A percentile compares a stretch with the other conserved stretches of the same genome.
These are phyloP conservation scores for Cossypha polioptera DNA, from an alignment of 2,797 vertebrate species.

Conservation along the genomic window DNA sequence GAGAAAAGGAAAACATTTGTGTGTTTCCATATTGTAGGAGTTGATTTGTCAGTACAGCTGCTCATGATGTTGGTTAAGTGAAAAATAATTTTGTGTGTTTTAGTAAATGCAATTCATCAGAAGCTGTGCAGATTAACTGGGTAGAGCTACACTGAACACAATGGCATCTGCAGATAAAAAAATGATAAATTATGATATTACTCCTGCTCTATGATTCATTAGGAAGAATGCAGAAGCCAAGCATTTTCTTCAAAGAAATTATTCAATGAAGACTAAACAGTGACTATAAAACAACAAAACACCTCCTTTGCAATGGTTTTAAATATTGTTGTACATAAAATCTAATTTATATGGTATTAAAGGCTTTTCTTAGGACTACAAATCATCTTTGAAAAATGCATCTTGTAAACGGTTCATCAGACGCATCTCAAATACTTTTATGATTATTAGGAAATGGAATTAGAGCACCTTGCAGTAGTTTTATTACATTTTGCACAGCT, in stretches of 20 bases:
- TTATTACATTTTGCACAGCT: constrained; percentile 22
- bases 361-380: neutral
- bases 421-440: constrained; percentile 33
- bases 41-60: neutral
- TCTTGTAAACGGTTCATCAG: neutral
- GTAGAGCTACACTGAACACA: constrained; percentile 2
- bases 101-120: constrained; percentile 23
- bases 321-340: constrained; percentile 57
- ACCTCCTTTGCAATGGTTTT: constrained; percentile 17
- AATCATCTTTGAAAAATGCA: constrained; percentile 32
- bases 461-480: constrained; percentile 47
- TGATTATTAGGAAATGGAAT: constrained; percentile 57
- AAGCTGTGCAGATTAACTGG: constrained; percentile 2
- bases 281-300: constrained; percentile 46
- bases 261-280: constrained; percentile 10
- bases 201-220: constrained; percentile 33
- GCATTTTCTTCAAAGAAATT: constrained; percentile 15
- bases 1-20: neutral
- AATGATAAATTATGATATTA: constrained; percentile 28
- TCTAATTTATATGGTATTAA: constrained; percentile 53
- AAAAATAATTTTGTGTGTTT: constrained; percentile 17
- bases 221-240: neutral
- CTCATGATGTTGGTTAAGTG: neutral
- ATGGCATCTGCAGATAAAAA: constrained; percentile 31
- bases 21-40: neutral